Base-by-base conservation (phyloP, 1,140 invertebrate genomes). In the Eriosoma lanigerum region DNA sequence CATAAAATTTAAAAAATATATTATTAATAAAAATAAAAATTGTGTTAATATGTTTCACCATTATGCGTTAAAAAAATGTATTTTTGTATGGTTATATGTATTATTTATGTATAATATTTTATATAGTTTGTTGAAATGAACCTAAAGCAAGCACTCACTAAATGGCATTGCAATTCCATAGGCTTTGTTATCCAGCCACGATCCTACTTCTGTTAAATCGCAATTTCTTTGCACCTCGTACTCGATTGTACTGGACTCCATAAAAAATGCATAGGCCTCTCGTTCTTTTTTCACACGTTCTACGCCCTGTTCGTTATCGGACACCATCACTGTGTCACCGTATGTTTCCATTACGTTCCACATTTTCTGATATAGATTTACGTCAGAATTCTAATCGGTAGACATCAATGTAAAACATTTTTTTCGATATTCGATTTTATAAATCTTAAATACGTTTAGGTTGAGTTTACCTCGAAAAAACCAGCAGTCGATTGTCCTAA, bases 181-280 rank as follows among this genome's bases (percentile, higher is more conserved):
- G 84, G 94, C 94, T 85, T 96, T 96, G 0, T 93, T 95, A 84
- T 96, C 95, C 26, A 97, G 86, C 86, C 95, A 91, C 48, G 93
- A 92, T 12, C 95, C 95, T 50, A 97, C 92, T 89, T 96, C 93
- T 5, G 93, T 95, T 3, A 97, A 88, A 83, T 96, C 93, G 84
- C 95, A 97, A 84, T 95, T 94, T 82, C 94, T 89, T 84, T 96
- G 94, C 10, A 95, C 93, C 46, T 94, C 92, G 85, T 96, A 97
- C 85, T 97, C 94, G 81, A 96, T 95, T 13, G 93, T 94, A 3
- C 94, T 95, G 10, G 94, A 96, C 88, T 97, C 95, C 94, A 96
- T 96, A 10, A 97, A 88, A 85, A 96, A 97, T 1, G 95, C 94
- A 85, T 96, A 97, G 0, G 64, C 90, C 91, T 66, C 95, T 95